Evolutionary conservation across 2,888 invertebrate species (phyloP), one percentile per base, ranked within the genome.

Genomic region (Capitulum mitella): DNA sequence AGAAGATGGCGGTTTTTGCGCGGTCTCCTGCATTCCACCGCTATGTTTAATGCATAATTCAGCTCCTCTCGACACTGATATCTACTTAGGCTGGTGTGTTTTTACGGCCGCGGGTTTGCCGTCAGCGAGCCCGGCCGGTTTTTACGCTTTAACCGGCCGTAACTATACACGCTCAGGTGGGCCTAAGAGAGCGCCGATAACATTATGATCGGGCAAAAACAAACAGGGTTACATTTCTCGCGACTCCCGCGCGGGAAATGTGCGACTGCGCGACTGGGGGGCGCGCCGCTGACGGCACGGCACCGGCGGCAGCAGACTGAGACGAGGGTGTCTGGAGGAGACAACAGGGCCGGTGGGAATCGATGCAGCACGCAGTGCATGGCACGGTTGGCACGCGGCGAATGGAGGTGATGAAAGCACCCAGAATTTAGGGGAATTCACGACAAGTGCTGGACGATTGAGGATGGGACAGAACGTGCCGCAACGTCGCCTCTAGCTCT

Each of bases 11-110:
- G 64, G 34, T 64, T 64, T 64, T 64, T 64, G 34, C 64, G 34
- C 34, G 14, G 64, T 6, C 5, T 6, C 64, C 64, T 19, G 34
- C 64, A 64, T 64, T 64, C 64, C 64, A 34, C 16, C 16, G 16
- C 34, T 34, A 34, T 64, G 64, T 64, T 64, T 34, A 29, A 64
- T 64, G 64, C 64, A 64, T 64, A 64, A 64, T 64, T 64, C 64
- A 64, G 64, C 19, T 14, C 19, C 34, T 61, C 64, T 16, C 64
- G 64, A 64, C 64, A 64, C 64, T 64, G 64, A 64, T 64, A 64
- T 64, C 64, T 64, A 64, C 64, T 64, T 64, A 64, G 64, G 1
- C 19, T 19, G 32, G 16, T 64, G 34, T 64, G 16, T 64, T 64
- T 64, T 58, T 61, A 32, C 34, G 34, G n/a, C 6, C 64, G 64